Conservation (phyloP, 1,140 invertebrate genomes). For the Archivesica marissinica region DNA sequence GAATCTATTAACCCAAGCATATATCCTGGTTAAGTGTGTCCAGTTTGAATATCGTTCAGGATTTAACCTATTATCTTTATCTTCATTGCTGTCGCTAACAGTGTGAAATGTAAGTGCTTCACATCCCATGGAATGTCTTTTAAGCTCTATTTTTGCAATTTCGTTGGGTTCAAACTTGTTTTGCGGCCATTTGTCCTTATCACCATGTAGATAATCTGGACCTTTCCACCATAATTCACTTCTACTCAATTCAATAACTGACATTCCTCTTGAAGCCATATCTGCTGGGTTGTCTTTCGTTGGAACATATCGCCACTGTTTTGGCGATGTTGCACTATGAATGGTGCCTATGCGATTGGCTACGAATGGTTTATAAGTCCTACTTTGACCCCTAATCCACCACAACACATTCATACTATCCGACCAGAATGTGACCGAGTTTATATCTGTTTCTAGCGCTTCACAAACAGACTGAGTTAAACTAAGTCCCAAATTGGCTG, state of each 20-base stretch:
- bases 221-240: constrained; percentile 42
- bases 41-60: constrained; percentile 31
- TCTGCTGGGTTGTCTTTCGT: constrained; percentile 53
- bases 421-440: constrained; percentile 37
- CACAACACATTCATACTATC: constrained; percentile 60
- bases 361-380: constrained; percentile 27
- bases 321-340: background rate
- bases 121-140: background rate
- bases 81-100: background rate
- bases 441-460: constrained; percentile 20
- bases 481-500: constrained; percentile 19
- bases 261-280: background rate
- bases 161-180: background rate
- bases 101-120: too few relatives aligned
- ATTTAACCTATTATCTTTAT: background rate
- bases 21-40: constrained; percentile 27
- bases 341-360: constrained; percentile 32
- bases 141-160: background rate
- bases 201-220: background rate
- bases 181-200: background rate
- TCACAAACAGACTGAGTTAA: constrained; percentile 14
- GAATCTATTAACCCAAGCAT: constrained; percentile 51
- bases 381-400: constrained; percentile 38
- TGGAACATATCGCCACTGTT: constrained; percentile 53
- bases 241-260: background rate